Evolutionary conservation across 2,113 vertebrate genomes (phyloP).

Genomic region (Prunella fulvescens): DNA sequence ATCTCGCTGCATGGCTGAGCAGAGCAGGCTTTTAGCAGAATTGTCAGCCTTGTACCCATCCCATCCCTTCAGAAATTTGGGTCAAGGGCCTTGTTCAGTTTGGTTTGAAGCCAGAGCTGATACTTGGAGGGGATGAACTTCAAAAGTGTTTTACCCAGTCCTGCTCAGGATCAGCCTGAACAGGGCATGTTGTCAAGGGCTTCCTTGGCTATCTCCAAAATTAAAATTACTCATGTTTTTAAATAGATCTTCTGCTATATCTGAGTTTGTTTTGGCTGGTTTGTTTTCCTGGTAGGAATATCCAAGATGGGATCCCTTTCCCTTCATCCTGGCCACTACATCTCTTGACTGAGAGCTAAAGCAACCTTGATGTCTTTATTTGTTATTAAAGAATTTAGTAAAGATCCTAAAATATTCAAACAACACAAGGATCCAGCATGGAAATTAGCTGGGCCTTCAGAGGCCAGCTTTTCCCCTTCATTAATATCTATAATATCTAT

Average conservation of each 20-base stretch:
- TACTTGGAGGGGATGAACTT: not conserved
- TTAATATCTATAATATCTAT: not conserved
- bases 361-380: not conserved
- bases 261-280: not conserved
- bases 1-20: rapidly evolving
- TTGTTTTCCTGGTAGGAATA: not conserved
- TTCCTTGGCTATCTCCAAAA: not conserved
- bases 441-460: not conserved
- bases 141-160: not conserved
- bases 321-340: rapidly evolving
- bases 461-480: not conserved
- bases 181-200: rapidly evolving
- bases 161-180: not conserved
- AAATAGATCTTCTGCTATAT: not conserved
- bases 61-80: not conserved
- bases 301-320: not conserved
- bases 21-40: not conserved
- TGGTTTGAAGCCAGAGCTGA: rapidly evolving
- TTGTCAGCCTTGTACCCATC: rapidly evolving
- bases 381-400: not conserved
- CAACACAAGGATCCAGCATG: not conserved
- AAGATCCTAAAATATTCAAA: not conserved
- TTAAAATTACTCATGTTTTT: rapidly evolving
- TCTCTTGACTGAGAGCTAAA: not conserved
- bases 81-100: not conserved